Evolutionary conservation across 2,113 vertebrate species (phyloP).

Genomic region (Archocentrus centrarchus): DNA sequence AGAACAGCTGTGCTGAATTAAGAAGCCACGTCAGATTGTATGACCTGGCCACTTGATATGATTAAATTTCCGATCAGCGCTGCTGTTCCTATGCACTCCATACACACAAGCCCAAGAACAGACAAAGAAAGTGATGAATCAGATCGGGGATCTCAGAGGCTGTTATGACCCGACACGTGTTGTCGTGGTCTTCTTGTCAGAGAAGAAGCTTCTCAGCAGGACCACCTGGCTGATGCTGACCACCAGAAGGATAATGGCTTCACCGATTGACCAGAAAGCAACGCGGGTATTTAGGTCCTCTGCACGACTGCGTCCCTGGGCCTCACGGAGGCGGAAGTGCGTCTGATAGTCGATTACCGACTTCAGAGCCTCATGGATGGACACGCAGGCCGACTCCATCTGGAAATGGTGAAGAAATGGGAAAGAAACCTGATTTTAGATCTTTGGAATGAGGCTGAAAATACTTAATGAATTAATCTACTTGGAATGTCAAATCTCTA

Average conservation of each 20-base stretch:
- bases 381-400: conserved; percentile 99
- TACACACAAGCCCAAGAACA: conserved; percentile 22
- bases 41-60: conserved; percentile 54
- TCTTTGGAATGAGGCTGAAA: not conserved
- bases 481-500: not conserved
- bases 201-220: conserved; percentile 97
- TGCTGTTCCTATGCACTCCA: conserved; percentile 57
- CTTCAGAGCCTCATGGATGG: conserved; percentile 97
- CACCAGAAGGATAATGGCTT: conserved; percentile 95
- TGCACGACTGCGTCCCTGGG: conserved; percentile 95
- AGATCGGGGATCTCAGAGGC: conserved; percentile 19
- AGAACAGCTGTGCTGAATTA: conserved; percentile 43
- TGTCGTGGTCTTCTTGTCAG: conserved; percentile 96
- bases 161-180: conserved; percentile 95
- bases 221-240: conserved; percentile 99
- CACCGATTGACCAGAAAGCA: conserved; percentile 97
- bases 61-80: conserved; percentile 42
- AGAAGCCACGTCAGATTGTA: conserved; percentile 33
- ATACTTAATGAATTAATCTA: not conserved
- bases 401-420: conserved; percentile 58
- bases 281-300: conserved; percentile 97
- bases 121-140: conserved; percentile 29
- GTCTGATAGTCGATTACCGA: conserved; percentile 98
- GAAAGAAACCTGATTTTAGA: not conserved
- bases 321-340: conserved; percentile 95